Conservation (phyloP, 2,888 invertebrate species). For the Cephus spinipes region DNA sequence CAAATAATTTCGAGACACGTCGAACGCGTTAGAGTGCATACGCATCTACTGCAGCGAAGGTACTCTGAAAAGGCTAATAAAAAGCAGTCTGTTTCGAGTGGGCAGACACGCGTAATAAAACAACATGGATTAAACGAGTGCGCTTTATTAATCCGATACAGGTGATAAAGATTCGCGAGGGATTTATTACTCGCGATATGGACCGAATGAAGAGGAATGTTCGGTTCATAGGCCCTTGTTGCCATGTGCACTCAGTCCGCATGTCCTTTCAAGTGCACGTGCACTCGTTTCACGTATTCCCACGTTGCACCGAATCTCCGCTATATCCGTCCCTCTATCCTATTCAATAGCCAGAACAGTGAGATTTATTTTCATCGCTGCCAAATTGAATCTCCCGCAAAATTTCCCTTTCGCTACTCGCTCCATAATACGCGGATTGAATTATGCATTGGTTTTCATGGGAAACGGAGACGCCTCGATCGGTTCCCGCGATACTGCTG, state of each 20-base stretch:
- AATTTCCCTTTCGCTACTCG: no score
- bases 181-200: conserved; percentile 25
- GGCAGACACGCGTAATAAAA: no score
- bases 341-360: no score
- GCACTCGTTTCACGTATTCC: not conserved
- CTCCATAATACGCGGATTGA: no score
- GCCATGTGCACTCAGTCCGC: not conserved
- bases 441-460: no score
- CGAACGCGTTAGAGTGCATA: not conserved
- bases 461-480: no score
- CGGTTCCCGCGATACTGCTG: no score
- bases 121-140: not conserved
- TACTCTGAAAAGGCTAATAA: not conserved
- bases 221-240: not conserved
- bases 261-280: not conserved
- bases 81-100: not conserved
- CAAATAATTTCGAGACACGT: not conserved
- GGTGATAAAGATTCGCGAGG: conserved; percentile 5
- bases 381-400: no score
- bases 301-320: no score
- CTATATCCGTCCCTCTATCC: no score
- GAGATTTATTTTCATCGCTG: no score
- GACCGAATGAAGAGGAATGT: conserved; percentile 28
- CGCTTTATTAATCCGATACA: conserved; percentile 1
- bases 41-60: not conserved